Base-by-base conservation (phyloP, 2,797 vertebrate genomes). In the Enteromius fasciolatus region DNA sequence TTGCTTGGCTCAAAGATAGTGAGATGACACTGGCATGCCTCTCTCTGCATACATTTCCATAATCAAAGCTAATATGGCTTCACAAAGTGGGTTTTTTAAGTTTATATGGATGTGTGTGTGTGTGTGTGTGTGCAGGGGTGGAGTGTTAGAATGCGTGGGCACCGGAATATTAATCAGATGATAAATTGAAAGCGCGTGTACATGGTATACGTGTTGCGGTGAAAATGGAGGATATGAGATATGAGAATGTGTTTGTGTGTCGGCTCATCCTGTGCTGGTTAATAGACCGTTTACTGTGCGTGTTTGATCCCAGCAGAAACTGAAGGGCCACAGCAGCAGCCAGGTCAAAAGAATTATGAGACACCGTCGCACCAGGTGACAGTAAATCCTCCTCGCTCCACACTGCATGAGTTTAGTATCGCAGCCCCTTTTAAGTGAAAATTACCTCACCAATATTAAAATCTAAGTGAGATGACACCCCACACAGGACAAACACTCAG, bases 261-360 rank as follows among this genome's bases (percentile, higher is more conserved):
- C 12, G 74, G 61, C 83, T 70, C 83, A 59, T 84, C 15, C 72
- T 76, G 87, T 86, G 84, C 85, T 86, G 88, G 80, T 83, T 84
- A 87, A 88, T 89, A 50, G 88, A 83, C 88, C 87, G 79, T 91
- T 91, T 91, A 91, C 94, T 90, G 90, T 86, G 86, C 83, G 59
- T 89, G 89, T 90, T 89, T 85, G 68, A 86, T 85, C 83, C 84
- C 76, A 80, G 79, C 76, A 82, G 69, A 75, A 80, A 59, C 76
- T 76, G 59, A 57, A 83, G 78, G 48, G 66, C 75, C 57, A 82
- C 78, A 76, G 76, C 78, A 82, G 75, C 46, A 76, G 61, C 50
- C 46, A 67, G 87, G 87, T 90, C 90, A 87, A 90, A 90, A 90
- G 82, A 94, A 93, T 94, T 93, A 91, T 91, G 9, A 76, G 28